A percentile compares a stretch with the other conserved stretches of the same genome.
phyloP scores from a whole-genome alignment of 2,888 invertebrate species.

The Melolontha melolontha region DNA sequence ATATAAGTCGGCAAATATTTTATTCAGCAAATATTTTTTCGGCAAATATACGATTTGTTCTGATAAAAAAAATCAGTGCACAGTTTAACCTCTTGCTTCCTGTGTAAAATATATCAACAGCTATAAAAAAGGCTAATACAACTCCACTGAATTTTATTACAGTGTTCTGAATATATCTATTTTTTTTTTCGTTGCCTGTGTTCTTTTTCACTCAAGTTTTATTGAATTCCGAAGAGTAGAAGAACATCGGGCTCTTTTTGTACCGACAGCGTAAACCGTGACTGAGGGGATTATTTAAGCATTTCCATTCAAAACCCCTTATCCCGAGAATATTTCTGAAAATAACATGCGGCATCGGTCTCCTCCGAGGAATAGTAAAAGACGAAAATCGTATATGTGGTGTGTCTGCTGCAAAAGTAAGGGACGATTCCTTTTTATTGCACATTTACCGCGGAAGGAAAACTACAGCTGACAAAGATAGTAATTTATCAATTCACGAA shows the following conservation, averaged over 20 bases:
- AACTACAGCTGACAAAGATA: conserved; percentile 6
- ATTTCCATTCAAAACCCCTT: conserved; percentile 30
- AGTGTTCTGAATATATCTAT: conserved; percentile 12
- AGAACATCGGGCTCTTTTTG: conserved; percentile 21
- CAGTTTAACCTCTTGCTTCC: conserved; percentile 7
- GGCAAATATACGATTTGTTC: neutral
- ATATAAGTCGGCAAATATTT: too few species aligned
- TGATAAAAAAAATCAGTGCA: conserved; percentile 9
- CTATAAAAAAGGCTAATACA: conserved; percentile 14
- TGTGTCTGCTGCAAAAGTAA: conserved; percentile 19
- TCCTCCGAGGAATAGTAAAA: conserved; percentile 10
- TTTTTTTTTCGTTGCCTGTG: conserved; percentile 13
- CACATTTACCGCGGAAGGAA: conserved; percentile 11
- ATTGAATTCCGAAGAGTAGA: conserved; percentile 27
- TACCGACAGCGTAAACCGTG: conserved; percentile 29
- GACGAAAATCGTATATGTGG: conserved; percentile 4
- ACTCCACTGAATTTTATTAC: conserved; percentile 23
- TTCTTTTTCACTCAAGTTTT: conserved; percentile 30
- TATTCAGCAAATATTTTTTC: too few species aligned
- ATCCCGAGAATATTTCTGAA: conserved; percentile 24
- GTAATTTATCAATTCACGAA: conserved; percentile 16
- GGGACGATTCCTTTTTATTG: conserved; percentile 23
- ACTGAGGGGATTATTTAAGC: conserved; percentile 29
- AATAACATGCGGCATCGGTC: neutral
- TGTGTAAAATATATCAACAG: conserved; percentile 21